A percentile compares a stretch with the other conserved stretches of the same genome.
Conservation (phyloP, 2,888 invertebrate genomes). For the Ctenicera cuprea region DNA sequence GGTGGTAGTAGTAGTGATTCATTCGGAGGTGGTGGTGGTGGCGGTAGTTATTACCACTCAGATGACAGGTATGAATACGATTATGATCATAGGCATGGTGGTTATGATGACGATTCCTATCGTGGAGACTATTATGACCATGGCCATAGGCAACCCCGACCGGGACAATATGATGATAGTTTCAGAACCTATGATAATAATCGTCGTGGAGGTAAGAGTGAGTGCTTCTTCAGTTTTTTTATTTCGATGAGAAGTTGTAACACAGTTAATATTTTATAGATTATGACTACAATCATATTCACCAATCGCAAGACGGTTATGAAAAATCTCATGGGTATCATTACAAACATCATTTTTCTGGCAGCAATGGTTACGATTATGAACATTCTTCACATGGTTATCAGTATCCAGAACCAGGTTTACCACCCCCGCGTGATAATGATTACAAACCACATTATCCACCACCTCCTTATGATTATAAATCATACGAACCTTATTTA, state of each 20-base stretch:
- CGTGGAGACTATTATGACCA: slow-evolving; percentile 36
- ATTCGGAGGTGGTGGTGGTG: slow-evolving; percentile 10
- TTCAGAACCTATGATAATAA: slow-evolving; percentile 27
- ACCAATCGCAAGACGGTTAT: slow-evolving; percentile 23
- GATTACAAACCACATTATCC: slow-evolving; percentile 53
- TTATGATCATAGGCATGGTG: slow-evolving; percentile 39
- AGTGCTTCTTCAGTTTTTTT: slow-evolving; percentile 36
- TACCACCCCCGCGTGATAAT: slow-evolving; percentile 39
- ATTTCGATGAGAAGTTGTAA: not conserved
- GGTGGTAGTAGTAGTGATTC: slow-evolving; percentile 30
- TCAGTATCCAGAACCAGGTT: slow-evolving; percentile 33
- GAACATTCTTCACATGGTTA: slow-evolving; percentile 22
- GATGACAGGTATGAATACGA: slow-evolving; percentile 30
- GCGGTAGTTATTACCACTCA: slow-evolving; percentile 6
- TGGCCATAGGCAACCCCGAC: slow-evolving; percentile 34
- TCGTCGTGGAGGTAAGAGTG: slow-evolving; percentile 55
- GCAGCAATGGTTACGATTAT: slow-evolving; percentile 35
- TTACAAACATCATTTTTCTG: slow-evolving; percentile 49
- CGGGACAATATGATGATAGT: slow-evolving; percentile 33
- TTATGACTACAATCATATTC: slow-evolving; percentile 12
- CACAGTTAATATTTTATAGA: not conserved
- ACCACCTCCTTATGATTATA: slow-evolving; percentile 58
- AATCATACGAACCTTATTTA: slow-evolving; percentile 61
- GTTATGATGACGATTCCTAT: slow-evolving; percentile 47
- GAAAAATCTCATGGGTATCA: slow-evolving; percentile 31